Evolutionary conservation across 2,888 invertebrate species (phyloP).

Genomic region (Rugalucina vietnamica): DNA sequence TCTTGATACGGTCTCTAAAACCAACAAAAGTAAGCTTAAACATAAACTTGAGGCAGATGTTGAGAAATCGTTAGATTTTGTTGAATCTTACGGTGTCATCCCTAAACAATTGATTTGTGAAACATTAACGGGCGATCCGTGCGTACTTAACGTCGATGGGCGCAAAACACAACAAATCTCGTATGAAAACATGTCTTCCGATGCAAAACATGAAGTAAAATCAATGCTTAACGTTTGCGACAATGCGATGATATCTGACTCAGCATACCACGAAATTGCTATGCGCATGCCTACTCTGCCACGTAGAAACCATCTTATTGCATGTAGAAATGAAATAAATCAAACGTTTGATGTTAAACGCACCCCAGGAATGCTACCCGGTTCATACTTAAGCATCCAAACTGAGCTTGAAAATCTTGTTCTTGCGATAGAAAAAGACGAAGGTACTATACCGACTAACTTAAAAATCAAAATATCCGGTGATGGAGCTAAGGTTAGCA

Average conservation of each 20-base stretch:
- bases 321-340: conserved; percentile 40
- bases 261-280: too few relatives aligned
- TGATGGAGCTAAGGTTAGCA: conserved; percentile 4
- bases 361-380: conserved; percentile 21
- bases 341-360: conserved; percentile 17
- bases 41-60: neutral
- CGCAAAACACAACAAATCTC: too few relatives aligned
- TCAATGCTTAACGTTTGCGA: neutral
- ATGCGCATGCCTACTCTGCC: too few relatives aligned
- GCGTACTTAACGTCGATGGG: neutral
- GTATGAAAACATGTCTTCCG: neutral
- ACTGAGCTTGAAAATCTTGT: neutral
- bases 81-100: neutral
- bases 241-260: too few relatives aligned
- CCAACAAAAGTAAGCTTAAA: neutral
- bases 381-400: neutral
- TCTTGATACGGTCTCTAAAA: neutral
- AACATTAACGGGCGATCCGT: neutral
- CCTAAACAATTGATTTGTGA: neutral
- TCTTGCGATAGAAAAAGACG: neutral
- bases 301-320: too few relatives aligned
- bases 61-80: neutral
- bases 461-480: conserved; percentile 3
- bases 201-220: neutral
- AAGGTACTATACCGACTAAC: neutral